Evolutionary conservation across 64 coral and sea anemone genomes (phyloP).

Genomic region (Montipora efflorescens): DNA sequence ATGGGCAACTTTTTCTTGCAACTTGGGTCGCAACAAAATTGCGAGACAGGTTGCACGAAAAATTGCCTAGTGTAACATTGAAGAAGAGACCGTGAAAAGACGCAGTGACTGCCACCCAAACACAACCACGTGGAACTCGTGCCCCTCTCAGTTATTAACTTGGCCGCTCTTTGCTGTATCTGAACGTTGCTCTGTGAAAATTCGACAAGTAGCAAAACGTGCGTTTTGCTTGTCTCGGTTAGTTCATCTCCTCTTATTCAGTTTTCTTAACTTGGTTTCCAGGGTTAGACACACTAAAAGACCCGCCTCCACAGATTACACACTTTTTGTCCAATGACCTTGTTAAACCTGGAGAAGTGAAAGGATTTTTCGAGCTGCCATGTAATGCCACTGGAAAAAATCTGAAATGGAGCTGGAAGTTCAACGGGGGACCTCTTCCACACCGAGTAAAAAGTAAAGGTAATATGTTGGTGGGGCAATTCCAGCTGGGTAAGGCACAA

Average conservation of each 20-base stretch:
- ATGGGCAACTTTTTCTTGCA: no score
- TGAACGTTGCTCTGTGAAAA: no score
- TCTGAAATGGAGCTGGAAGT: background rate
- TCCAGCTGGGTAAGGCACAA: background rate
- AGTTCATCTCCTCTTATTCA: background rate
- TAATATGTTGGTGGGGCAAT: background rate
- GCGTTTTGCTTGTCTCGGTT: no score
- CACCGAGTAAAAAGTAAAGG: background rate
- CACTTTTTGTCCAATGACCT: background rate
- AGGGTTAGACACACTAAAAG: background rate
- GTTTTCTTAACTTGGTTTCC: background rate
- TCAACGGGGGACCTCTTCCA: background rate
- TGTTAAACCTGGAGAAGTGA: background rate
- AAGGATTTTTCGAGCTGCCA: background rate
- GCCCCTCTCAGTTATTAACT: no score
- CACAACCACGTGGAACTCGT: no score
- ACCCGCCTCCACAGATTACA: background rate
- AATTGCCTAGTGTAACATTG: no score
- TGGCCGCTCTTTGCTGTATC: no score
- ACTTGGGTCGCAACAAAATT: no score
- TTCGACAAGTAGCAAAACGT: no score
- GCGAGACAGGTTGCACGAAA: no score
- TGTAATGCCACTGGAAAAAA: background rate
- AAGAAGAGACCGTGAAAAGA: no score
- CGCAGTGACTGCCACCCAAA: no score